A percentile compares a stretch with the other conserved stretches of the same genome.
Conservation (phyloP, 1,140 invertebrate species). For the Melipona quadrifasciata region DNA sequence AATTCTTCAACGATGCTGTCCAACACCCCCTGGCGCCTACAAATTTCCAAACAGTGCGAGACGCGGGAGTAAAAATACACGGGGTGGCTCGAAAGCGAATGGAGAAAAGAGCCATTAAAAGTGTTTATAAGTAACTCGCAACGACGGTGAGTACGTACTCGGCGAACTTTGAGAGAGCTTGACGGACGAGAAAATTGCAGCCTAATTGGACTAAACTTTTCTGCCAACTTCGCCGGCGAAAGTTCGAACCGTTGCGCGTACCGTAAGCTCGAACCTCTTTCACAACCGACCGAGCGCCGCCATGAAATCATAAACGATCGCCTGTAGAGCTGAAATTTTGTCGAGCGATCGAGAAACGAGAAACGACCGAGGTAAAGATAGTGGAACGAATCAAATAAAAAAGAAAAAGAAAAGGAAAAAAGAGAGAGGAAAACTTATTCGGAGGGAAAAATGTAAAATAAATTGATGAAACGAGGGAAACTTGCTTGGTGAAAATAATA, state of each 20-base stretch:
- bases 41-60: not conserved
- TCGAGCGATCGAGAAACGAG: not conserved
- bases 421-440: too few species aligned
- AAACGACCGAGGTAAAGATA: not conserved
- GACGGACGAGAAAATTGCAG: slow-evolving; percentile 1
- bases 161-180: not conserved
- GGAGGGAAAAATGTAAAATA: too few species aligned
- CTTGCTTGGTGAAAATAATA: too few species aligned
- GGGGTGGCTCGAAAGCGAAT: not conserved
- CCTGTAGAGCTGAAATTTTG: too few species aligned
- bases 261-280: not conserved
- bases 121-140: not conserved
- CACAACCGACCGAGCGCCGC: too few species aligned
- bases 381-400: not conserved
- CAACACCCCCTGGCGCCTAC: too few species aligned
- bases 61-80: not conserved
- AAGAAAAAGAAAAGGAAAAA: too few species aligned
- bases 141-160: not conserved
- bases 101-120: not conserved
- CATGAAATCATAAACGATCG: too few species aligned
- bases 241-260: not conserved
- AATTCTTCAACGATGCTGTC: too few species aligned
- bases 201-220: slow-evolving; percentile 8
- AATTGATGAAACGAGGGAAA: too few species aligned
- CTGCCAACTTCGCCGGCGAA: not conserved